Base-by-base conservation (phyloP, 2,797 vertebrate species). In the Spea hammondii region DNA sequence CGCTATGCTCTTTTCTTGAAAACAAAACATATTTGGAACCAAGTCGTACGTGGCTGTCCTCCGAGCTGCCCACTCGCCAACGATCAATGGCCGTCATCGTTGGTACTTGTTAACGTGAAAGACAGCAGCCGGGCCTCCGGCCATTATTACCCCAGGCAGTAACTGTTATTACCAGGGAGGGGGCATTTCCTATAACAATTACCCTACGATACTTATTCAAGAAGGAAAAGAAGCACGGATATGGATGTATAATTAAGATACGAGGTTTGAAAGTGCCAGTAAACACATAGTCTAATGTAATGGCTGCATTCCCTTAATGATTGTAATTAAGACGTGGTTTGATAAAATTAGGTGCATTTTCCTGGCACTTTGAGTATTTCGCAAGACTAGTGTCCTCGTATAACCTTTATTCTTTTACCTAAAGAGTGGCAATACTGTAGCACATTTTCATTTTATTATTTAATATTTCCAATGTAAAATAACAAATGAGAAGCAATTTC, bases 11-110 rank as follows among this genome's bases (percentile, higher is more conserved):
- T 49, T 70, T 47, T 60, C n/a, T 68, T 8, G 17, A 9, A 51
- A 76, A n/a, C 44, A 76, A 32, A 66, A 76, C 45, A 69, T 12
- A 32, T 67, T 57, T 64, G 57, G 54, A 53, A 53, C 64, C 44
- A 10, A 12, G 44, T 32, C 4, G 5, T 32, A 32, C 60, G 4
- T 64, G 5, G 14, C n/a, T 64, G 60, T 6, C 4, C 32, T 57
- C n/a, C 7, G 46, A 48, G 47, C 50, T 5, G 12, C 74, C 74
- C 46, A 44, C 65, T 68, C 74, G 12, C n/a, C 9, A 50, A 13
- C 45, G 46, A 12, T 6, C 10, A 2, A 6, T 7, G 32, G 32
- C 2, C 32, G 32, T 3, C 32, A 32, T 32, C 3, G 32, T 32
- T 32, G 32, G 32, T 2, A 32, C 32, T 32, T 17, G 17, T 17